phyloP scores from a whole-genome alignment of 2,888 invertebrate genomes.

The Isotomurus palustris region DNA sequence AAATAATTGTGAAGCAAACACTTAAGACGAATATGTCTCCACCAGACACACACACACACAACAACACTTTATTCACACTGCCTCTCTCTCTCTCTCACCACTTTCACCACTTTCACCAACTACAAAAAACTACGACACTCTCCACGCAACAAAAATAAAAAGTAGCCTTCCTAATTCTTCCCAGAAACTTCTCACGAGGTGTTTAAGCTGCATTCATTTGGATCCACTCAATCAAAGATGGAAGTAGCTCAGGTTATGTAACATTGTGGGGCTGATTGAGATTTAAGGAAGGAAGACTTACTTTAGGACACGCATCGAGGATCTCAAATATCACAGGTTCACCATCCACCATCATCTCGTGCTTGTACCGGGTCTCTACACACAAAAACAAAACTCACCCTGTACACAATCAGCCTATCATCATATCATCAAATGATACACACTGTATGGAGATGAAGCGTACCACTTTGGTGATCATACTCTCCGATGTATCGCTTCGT shows the following conservation, averaged over 20 bases:
- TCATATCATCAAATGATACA: background rate
- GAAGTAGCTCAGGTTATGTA: too few relatives aligned
- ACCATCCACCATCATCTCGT: slow-evolving; percentile 80
- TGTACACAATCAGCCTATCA: background rate
- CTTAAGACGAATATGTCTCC: too few relatives aligned
- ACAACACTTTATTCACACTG: too few relatives aligned
- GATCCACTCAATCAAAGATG: too few relatives aligned
- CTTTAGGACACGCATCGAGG: slow-evolving; percentile 82
- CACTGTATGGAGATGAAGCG: slow-evolving; percentile 41
- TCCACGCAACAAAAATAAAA: background rate
- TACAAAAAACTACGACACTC: background rate
- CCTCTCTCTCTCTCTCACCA: background rate
- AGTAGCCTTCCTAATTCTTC: slow-evolving; percentile 1
- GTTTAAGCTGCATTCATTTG: background rate
- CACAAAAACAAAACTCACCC: slow-evolving; percentile 46
- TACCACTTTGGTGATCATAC: slow-evolving; percentile 90
- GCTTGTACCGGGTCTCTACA: slow-evolving; percentile 83
- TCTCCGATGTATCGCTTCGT: slow-evolving; percentile 92
- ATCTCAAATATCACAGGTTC: slow-evolving; percentile 88
- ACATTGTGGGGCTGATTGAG: background rate
- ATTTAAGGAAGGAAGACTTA: slow-evolving; percentile 49
- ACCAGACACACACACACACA: too few relatives aligned
- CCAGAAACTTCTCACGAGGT: too few relatives aligned
- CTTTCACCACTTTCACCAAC: background rate
- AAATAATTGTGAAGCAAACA: too few relatives aligned